phyloP scores from a whole-genome alignment of 1,140 invertebrate species.

The Metaphire vulgaris region DNA sequence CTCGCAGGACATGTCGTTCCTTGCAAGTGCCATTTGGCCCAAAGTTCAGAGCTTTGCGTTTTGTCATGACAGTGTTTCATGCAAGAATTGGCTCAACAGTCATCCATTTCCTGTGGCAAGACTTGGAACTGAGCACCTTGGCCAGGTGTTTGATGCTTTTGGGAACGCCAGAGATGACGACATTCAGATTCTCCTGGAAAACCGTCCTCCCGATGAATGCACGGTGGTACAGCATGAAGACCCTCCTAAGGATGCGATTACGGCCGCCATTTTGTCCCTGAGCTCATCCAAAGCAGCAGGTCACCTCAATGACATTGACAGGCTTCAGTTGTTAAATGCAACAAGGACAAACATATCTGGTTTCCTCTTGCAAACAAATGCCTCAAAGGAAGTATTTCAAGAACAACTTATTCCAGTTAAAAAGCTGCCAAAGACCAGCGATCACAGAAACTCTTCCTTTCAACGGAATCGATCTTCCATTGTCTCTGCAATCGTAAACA shows the following conservation, averaged over 20 bases:
- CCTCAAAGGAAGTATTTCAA: no score
- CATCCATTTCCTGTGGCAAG: constrained; percentile 24
- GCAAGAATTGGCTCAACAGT: constrained; percentile 6
- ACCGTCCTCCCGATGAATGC: constrained; percentile 11
- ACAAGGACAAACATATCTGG: no score
- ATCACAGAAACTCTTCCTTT: no score
- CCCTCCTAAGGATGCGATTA: not conserved
- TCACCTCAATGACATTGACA: not conserved
- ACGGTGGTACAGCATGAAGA: constrained; percentile 38
- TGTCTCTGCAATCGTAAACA: no score
- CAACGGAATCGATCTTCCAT: no score
- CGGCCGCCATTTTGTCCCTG: not conserved
- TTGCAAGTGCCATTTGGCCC: constrained; percentile 20
- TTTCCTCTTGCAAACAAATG: no score
- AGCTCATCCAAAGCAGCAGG: not conserved
- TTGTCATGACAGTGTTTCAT: constrained; percentile 29
- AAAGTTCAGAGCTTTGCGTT: constrained; percentile 10
- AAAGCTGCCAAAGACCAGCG: no score
- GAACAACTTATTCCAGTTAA: no score
- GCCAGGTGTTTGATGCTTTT: constrained; percentile 28
- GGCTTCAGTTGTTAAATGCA: not conserved
- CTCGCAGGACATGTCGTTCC: constrained; percentile 11
- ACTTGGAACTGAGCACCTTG: constrained; percentile 25
- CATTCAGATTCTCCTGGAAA: constrained; percentile 11
- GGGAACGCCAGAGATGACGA: constrained; percentile 19